Conservation (phyloP, 2,113 vertebrate species). For the Dermatemys mawii region DNA sequence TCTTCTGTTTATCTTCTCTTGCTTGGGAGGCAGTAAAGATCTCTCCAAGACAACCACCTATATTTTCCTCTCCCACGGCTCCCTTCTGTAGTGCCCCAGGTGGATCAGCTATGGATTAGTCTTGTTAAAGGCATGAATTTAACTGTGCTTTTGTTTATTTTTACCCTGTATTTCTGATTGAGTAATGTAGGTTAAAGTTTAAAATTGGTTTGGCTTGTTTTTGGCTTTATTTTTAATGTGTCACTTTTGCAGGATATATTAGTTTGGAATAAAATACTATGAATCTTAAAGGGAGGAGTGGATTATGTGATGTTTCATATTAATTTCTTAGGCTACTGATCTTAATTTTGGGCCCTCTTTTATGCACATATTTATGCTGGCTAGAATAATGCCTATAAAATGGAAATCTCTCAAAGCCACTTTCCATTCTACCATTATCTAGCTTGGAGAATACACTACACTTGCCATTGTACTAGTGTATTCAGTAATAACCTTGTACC, state of each 20-base stretch:
- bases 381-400: not conserved
- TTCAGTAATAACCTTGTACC: not conserved
- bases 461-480: not conserved
- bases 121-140: not conserved
- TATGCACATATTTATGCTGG: not conserved
- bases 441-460: accelerated
- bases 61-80: not conserved
- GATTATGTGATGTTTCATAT: not conserved
- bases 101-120: not conserved
- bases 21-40: not conserved
- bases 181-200: not conserved
- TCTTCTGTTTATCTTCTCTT: not conserved
- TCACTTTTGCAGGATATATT: not conserved
- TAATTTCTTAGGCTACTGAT: not conserved
- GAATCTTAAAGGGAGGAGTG: not conserved
- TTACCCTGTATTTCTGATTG: not conserved
- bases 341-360: not conserved
- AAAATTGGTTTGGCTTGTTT: not conserved
- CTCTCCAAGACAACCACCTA: not conserved
- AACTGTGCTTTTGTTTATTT: not conserved
- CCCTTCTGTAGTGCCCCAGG: not conserved
- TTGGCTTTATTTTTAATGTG: not conserved
- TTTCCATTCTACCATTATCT: not conserved
- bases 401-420: not conserved
- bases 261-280: not conserved